Percentiles rank a stretch among this genome's conserved stretches.
Conservation (phyloP, 2,797 vertebrate genomes). For the Sebastes itinus region DNA sequence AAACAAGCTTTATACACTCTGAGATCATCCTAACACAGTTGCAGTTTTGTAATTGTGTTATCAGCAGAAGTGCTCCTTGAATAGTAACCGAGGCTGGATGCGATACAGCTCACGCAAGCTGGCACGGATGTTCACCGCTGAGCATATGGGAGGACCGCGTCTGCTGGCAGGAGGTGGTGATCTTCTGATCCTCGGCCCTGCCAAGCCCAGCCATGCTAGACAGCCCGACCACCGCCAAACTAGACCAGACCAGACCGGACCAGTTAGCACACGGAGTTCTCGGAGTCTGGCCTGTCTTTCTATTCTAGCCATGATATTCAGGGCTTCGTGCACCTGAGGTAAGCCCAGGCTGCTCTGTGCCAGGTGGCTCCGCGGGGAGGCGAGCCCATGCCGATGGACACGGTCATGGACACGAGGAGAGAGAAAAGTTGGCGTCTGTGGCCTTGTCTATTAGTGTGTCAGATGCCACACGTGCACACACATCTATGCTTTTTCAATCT, state of each 20-base stretch:
- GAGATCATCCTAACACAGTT: slow-evolving; percentile 40
- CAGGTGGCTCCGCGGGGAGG: slow-evolving; percentile 58
- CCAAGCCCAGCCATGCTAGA: slow-evolving; percentile 78
- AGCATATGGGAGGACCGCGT: slow-evolving; percentile 79
- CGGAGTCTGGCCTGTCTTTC: slow-evolving; percentile 31
- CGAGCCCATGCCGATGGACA: slow-evolving; percentile 64
- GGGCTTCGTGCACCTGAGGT: slow-evolving; percentile 57
- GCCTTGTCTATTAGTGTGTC: slow-evolving; percentile 49
- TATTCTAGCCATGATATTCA: slow-evolving; percentile 26
- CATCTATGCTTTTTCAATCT: neutral
- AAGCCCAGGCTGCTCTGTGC: slow-evolving; percentile 46
- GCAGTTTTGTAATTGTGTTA: slow-evolving; percentile 43
- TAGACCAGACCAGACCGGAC: slow-evolving; percentile 63
- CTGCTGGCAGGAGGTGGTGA: slow-evolving; percentile 79
- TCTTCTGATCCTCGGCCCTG: slow-evolving; percentile 73
- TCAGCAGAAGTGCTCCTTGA: slow-evolving; percentile 44
- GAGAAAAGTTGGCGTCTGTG: slow-evolving; percentile 53
- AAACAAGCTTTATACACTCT: slow-evolving; percentile 24
- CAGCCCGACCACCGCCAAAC: slow-evolving; percentile 68
- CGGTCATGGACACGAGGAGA: slow-evolving; percentile 49
- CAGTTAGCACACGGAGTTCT: slow-evolving; percentile 55
- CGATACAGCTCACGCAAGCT: slow-evolving; percentile 61
- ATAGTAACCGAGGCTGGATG: slow-evolving; percentile 63
- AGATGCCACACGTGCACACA: slow-evolving; percentile 40
- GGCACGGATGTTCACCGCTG: slow-evolving; percentile 62